These are phyloP conservation scores for Brachionus plicatilis DNA, from an alignment of 1,140 invertebrate species.

Conservation along the genomic window DNA sequence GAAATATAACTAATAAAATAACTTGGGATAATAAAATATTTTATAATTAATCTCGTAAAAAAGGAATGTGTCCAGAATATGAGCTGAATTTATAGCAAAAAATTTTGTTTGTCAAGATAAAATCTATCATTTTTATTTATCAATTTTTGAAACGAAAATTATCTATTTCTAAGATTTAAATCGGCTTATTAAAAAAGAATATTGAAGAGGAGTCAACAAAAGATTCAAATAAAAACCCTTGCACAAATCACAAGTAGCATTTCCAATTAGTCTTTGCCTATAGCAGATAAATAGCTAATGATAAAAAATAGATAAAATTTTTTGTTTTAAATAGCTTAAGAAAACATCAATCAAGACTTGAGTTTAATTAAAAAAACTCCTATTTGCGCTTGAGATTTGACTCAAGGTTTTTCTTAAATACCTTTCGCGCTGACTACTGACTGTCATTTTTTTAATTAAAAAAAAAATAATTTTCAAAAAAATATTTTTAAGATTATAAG, in stretches of 20 bases:
- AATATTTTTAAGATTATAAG: background rate
- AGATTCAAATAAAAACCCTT: background rate
- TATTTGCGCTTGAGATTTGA: background rate
- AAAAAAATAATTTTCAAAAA: background rate
- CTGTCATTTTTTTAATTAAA: background rate
- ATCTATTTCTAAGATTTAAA: background rate
- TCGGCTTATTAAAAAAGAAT: background rate
- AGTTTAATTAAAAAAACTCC: conserved; percentile 24
- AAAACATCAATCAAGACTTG: conserved; percentile 27
- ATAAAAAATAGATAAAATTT: conserved; percentile 2
- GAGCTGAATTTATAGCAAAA: background rate
- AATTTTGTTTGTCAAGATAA: background rate
- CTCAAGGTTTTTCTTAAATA: background rate
- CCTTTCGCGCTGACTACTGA: background rate
- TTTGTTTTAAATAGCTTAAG: conserved; percentile 7
- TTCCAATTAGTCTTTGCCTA: background rate
- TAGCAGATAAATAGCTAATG: conserved; percentile 2
- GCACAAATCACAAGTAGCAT: background rate
- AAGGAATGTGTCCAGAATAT: conserved; percentile 15
- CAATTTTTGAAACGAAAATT: conserved; percentile 13
- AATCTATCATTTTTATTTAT: background rate
- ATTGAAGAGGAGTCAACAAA: background rate
- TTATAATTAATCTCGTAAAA: conserved; percentile 25
- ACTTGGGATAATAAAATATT: background rate
- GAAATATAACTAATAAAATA: background rate